These are phyloP conservation scores for Garrulus glandarius DNA, from an alignment of 2,797 vertebrate genomes.

Conservation along the genomic window DNA sequence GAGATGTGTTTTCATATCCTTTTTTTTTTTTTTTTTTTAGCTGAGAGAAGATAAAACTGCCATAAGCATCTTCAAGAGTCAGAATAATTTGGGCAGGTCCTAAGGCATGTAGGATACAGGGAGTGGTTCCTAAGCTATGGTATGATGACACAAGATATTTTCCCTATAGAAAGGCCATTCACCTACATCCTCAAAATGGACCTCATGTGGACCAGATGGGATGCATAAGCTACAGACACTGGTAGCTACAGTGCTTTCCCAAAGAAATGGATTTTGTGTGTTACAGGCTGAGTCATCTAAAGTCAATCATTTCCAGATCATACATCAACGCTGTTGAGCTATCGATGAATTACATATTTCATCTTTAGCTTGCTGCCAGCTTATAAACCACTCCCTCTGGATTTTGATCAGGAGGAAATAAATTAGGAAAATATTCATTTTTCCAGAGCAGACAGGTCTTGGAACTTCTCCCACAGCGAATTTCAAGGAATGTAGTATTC, in stretches of 20 bases:
- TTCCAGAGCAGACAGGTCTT: neutral
- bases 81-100: neutral
- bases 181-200: neutral
- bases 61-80: neutral
- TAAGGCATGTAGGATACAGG: neutral
- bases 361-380: neutral
- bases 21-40: neutral
- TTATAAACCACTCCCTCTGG: neutral
- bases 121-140: neutral
- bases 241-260: neutral
- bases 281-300: neutral
- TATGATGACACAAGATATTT: neutral
- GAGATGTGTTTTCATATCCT: neutral
- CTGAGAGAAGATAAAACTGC: neutral
- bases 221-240: neutral
- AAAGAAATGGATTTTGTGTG: neutral
- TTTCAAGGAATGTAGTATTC: neutral
- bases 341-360: neutral
- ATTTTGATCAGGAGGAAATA: conserved; percentile 19
- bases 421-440: neutral
- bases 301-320: neutral
- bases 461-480: neutral
- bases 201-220: neutral
- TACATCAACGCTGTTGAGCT: neutral
- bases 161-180: neutral